Base-by-base conservation (phyloP, 1,140 invertebrate genomes). In the Phocides pigmalion region DNA sequence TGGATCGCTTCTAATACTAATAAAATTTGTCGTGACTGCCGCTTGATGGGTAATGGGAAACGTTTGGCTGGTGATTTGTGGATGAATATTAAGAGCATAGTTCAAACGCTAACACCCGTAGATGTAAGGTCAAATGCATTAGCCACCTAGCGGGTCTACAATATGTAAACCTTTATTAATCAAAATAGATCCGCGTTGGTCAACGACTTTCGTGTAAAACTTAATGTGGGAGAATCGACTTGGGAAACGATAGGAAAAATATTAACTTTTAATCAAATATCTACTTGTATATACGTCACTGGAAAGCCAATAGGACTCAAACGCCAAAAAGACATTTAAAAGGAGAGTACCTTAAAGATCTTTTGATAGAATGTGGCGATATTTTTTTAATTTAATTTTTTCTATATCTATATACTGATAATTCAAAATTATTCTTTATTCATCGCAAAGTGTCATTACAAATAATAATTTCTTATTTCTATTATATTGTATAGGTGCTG, bases 21-120 rank as follows among this genome's bases (percentile, higher is more conserved):
- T 84, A 86, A 81, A 76, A 87, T 85, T 85, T 89, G 83, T 89
- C 87, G 86, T 89, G 86, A 89, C 87, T 85, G 76, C 75, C 71
- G 73, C 70, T 76, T 78, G 78, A 84, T 82, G 71, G 79, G 76
- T 84, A 77, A 84, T 89, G 83, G 85, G 81, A 87, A 85, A 77
- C 62, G 71, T 75, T 79, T 78, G 69, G 70, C 28, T 79, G 76
- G 79, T 88, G 83, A 90, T 90, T 87, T 80, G 84, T 86, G 79
- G 74, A 66, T 76, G 66, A 79, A 75, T 82, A 87, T 88, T 87
- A 87, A 81, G 84, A 86, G 85, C 84, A 76, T 76, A 82, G 87
- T 84, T 88, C 85, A 88, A 86, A 82, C 56, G 82, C 81, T 86
- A 87, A 87, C 83, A 86, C 80, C 72, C 72, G 76, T 74, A 62